A percentile compares a stretch with the other conserved stretches of the same genome.
These are phyloP conservation scores for Macrosiphum euphorbiae DNA, from an alignment of 2,888 invertebrate species.

Conservation along the genomic window DNA sequence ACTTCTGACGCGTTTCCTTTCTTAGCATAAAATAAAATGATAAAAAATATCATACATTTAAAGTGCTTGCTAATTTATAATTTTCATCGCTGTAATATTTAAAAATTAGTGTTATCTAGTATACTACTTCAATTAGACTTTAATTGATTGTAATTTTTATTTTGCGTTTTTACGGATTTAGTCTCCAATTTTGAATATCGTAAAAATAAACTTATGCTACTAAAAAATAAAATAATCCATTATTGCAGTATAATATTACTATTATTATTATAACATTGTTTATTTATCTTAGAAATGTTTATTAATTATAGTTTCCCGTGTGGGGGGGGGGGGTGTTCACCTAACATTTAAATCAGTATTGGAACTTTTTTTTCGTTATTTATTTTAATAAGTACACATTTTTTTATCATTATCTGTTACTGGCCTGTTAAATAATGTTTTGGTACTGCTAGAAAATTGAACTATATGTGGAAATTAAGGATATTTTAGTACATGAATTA, in stretches of 20 bases:
- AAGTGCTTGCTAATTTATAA: not conserved
- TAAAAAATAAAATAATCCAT: not conserved
- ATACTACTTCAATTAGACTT: not conserved
- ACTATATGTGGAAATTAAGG: not conserved
- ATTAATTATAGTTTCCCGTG: not conserved
- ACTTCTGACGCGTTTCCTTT: conserved; percentile 46
- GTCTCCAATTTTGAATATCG: not conserved
- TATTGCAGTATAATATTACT: not conserved
- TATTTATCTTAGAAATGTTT: not conserved
- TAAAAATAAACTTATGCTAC: not conserved
- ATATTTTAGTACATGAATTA: not conserved
- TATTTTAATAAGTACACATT: not conserved
- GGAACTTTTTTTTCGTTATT: not conserved
- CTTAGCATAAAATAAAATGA: conserved; percentile 3
- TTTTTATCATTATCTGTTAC: not conserved
- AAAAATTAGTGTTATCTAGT: not conserved
- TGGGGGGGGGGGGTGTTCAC: not conserved
- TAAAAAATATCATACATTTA: not conserved
- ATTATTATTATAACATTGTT: not conserved
- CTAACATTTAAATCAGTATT: not conserved
- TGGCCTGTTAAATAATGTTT: not conserved
- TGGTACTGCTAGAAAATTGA: not conserved
- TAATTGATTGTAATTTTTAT: not conserved
- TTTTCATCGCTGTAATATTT: not conserved
- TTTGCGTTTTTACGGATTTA: not conserved